Base-by-base conservation (phyloP, 2,797 vertebrate genomes). In the Myotis planiceps region DNA sequence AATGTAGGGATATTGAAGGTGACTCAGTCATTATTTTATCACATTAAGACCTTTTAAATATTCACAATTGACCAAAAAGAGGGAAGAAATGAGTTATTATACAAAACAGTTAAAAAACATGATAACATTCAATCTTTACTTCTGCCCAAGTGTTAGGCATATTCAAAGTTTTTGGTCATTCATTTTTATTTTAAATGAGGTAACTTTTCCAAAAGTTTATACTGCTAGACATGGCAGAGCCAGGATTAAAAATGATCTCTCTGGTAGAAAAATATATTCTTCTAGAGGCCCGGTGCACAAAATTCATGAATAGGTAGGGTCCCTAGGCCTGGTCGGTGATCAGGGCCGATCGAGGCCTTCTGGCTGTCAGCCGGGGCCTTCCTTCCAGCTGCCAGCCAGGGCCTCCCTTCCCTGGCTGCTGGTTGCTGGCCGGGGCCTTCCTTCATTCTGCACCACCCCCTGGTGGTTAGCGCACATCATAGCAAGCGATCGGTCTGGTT, bases 261-360 rank as follows among this genome's bases (percentile, higher is more conserved):
- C 23, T 88, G 55, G 85, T 39, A 78, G 6, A 69, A 58, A 95
- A 94, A 69, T 39, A 51, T 16, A 39, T 45, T 55, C 21, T 25
- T 23, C 21, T 55, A 55, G 53, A 55, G 53, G 53, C 2, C 53
- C 0, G 21, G 21, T 55, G 21, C 21, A 55, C 9, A 0, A 55
- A 55, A 55, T 55, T 9, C 9, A 23, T 55, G 53, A 21, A 9
- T 9, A 0, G 21, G 21, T 55, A 55, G 53, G 21, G 53, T 55
- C 53, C 53, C 21, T 25, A 25, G 53, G 21, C 21, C 53, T 4
- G 53, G 9, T 21, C 0, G 3, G 21, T 0, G 0, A 55, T 55
- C 21, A 10, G 21, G 53, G 9, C 21, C 3, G 0, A 55, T 55
- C 0, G 3, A 21, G 53, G 21, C 9, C 3, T 10, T 10, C 9